These are phyloP conservation scores for Thysanoteuthis rhombus DNA, from an alignment of 2,888 invertebrate species.

Conservation along the genomic window DNA sequence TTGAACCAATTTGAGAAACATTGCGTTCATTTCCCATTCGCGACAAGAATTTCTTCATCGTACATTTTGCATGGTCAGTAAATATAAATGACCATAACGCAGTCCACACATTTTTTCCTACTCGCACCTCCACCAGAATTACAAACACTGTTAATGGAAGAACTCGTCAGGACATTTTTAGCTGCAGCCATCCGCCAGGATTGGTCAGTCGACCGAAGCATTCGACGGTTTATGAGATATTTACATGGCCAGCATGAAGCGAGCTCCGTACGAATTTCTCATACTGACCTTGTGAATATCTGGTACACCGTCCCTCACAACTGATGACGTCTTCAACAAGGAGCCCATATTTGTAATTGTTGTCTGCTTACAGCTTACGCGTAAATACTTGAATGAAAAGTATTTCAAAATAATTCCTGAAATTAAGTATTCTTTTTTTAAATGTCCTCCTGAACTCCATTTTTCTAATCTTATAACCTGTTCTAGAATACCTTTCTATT, in stretches of 20 bases:
- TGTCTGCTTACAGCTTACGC: not conserved
- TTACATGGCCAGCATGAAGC: slow-evolving; percentile 32
- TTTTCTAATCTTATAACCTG: not conserved
- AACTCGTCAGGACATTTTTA: not conserved
- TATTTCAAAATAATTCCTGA: not conserved
- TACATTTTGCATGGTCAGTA: too few species aligned
- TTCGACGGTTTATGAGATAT: slow-evolving; percentile 1
- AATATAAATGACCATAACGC: too few species aligned
- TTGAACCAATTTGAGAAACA: too few species aligned
- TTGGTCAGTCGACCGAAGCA: not conserved
- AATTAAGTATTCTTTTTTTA: not conserved
- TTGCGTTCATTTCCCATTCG: too few species aligned
- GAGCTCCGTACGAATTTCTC: slow-evolving; percentile 27
- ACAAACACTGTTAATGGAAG: not conserved
- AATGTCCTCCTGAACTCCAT: not conserved
- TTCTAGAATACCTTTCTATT: not conserved
- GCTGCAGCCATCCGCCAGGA: not conserved
- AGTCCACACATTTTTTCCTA: not conserved
- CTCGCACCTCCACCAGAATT: not conserved
- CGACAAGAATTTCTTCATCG: too few species aligned
- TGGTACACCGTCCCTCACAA: slow-evolving; percentile 14
- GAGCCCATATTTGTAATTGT: not conserved
- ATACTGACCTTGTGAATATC: slow-evolving; percentile 32
- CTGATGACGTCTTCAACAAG: not conserved
- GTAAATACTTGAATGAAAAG: not conserved